These are phyloP conservation scores for Seriola rivoliana DNA, from an alignment of 2,113 vertebrate species.

Conservation along the genomic window DNA sequence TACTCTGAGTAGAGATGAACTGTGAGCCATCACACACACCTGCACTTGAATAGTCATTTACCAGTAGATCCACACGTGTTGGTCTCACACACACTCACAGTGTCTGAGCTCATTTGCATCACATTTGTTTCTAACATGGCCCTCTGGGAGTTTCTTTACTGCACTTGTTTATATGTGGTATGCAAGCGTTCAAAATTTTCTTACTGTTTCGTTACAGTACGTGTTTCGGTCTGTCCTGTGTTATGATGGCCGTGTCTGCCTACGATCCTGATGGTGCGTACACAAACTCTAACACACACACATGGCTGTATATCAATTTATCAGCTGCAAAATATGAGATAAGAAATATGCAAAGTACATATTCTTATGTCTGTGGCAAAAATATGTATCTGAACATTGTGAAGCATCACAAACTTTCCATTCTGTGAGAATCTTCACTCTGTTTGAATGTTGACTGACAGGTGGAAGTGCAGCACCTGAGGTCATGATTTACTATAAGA, in stretches of 20 bases:
- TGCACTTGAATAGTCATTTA: too few relatives aligned
- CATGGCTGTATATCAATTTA: not conserved
- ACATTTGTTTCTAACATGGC: too few relatives aligned
- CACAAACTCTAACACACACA: not conserved
- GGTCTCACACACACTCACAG: too few relatives aligned
- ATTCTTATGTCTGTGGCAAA: not conserved
- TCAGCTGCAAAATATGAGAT: not conserved
- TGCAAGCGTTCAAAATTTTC: not conserved
- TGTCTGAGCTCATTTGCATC: too few relatives aligned
- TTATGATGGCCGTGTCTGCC: constrained; percentile 88
- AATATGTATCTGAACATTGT: not conserved
- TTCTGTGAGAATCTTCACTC: not conserved
- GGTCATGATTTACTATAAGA: not conserved
- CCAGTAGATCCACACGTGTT: too few relatives aligned
- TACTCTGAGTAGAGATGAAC: too few relatives aligned
- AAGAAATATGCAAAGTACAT: not conserved
- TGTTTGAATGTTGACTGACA: not conserved
- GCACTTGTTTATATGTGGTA: too few relatives aligned
- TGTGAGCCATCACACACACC: too few relatives aligned
- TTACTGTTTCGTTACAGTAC: constrained; percentile 73
- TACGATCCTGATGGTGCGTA: constrained; percentile 84
- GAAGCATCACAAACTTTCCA: not conserved
- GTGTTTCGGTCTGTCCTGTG: constrained; percentile 88
- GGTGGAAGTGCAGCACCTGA: not conserved
- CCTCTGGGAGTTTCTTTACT: too few relatives aligned